A percentile compares a stretch with the other conserved stretches of the same genome.
Conservation (phyloP, 2,113 vertebrate genomes). For the Cyprinodon tularosa region DNA sequence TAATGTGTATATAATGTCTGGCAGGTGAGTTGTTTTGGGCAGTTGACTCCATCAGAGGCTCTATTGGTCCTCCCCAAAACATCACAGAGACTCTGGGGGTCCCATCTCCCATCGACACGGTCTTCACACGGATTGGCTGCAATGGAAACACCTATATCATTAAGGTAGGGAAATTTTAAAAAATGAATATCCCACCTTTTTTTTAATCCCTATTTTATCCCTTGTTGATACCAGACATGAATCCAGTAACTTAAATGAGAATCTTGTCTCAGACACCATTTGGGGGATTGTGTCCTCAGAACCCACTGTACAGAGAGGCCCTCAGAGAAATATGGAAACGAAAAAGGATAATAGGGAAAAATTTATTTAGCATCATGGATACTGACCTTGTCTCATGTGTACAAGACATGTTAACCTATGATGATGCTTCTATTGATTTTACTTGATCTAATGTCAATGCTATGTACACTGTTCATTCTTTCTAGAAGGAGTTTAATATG, state of each 20-base stretch:
- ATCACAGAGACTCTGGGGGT: conserved; percentile 87
- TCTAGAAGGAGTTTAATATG: background rate
- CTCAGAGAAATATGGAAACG: too few relatives aligned
- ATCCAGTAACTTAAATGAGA: background rate
- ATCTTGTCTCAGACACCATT: background rate
- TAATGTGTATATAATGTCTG: conserved; percentile 5
- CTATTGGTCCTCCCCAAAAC: conserved; percentile 72
- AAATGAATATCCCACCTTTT: background rate
- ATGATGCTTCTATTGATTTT: background rate
- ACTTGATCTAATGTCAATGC: too few relatives aligned
- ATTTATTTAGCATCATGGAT: too few relatives aligned
- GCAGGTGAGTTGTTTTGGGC: conserved; percentile 89
- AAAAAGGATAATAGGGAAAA: too few relatives aligned
- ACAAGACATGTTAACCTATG: background rate
- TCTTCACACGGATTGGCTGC: conserved; percentile 92
- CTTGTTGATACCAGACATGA: background rate
- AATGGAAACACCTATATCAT: conserved; percentile 89
- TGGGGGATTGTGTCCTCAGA: too few relatives aligned
- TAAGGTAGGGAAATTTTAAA: conserved; percentile 79
- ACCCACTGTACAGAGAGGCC: too few relatives aligned
- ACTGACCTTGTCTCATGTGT: too few relatives aligned
- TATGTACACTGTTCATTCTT: too few relatives aligned
- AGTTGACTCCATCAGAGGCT: conserved; percentile 76
- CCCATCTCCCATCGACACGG: conserved; percentile 87
- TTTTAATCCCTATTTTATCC: background rate